Conservation (phyloP, 2,888 invertebrate genomes). For the Caenorhabditis macrosperma region DNA sequence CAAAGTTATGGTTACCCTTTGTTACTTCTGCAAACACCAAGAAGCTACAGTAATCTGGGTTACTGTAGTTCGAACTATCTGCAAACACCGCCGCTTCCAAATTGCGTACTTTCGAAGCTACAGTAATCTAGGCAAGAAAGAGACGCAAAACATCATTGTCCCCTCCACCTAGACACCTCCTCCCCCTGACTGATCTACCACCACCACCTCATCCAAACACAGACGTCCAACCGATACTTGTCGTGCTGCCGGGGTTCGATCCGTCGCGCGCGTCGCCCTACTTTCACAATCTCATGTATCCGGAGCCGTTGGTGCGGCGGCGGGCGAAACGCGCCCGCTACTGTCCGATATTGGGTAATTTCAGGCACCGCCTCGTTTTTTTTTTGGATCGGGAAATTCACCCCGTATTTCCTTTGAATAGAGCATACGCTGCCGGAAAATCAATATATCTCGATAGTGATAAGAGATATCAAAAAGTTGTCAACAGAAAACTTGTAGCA, state of each 20-base stretch:
- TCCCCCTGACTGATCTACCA: background rate
- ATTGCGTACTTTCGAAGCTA: no score
- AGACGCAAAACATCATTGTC: constrained; percentile 28
- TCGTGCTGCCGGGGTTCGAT: constrained; percentile 65
- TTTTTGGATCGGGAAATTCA: no score
- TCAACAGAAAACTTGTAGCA: no score
- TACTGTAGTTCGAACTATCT: background rate
- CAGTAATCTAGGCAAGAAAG: background rate
- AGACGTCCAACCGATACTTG: constrained; percentile 69
- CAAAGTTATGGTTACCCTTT: no score
- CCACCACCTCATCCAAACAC: background rate
- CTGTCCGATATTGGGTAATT: constrained; percentile 66
- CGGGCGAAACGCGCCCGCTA: constrained; percentile 62
- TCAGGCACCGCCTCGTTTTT: background rate
- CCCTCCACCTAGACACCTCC: background rate
- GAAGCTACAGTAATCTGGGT: background rate
- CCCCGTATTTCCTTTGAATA: no score
- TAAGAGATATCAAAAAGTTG: no score
- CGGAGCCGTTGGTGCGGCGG: constrained; percentile 64
- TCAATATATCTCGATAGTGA: no score
- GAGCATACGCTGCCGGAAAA: no score
- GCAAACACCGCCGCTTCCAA: background rate
- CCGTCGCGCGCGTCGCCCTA: constrained; percentile 59
- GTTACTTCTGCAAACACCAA: background rate
- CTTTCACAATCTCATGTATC: constrained; percentile 63